These are phyloP conservation scores for Mus minutoides DNA, from an alignment of 2,797 vertebrate species.

Conservation along the genomic window DNA sequence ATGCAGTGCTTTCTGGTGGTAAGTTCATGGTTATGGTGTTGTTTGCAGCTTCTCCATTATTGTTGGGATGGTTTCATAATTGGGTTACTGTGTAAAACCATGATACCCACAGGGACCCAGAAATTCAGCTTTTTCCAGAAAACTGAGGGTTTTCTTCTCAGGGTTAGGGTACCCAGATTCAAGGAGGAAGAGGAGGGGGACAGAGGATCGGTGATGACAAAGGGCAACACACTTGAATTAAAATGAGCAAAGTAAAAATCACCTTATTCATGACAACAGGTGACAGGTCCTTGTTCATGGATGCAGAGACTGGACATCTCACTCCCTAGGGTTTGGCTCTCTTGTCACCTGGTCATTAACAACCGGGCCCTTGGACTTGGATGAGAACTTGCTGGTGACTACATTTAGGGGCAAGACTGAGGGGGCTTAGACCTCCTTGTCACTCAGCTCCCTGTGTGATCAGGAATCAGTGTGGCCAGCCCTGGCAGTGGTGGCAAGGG, in stretches of 20 bases:
- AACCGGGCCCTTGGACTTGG: slow-evolving; percentile 19
- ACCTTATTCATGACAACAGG: slow-evolving; percentile 30
- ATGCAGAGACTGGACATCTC: background rate
- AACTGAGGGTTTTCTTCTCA: slow-evolving; percentile 61
- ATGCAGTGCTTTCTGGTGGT: slow-evolving; percentile 9
- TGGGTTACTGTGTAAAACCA: background rate
- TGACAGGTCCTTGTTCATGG: background rate
- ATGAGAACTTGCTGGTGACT: slow-evolving; percentile 65
- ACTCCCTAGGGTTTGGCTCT: slow-evolving; percentile 29
- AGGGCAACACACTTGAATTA: slow-evolving; percentile 50
- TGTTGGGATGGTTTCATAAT: background rate
- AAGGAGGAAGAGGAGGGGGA: background rate
- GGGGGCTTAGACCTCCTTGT: slow-evolving; percentile 67
- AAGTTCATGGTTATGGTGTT: background rate
- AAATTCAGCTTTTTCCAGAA: slow-evolving; percentile 66
- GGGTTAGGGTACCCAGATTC: slow-evolving; percentile 27
- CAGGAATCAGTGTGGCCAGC: background rate
- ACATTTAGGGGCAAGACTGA: slow-evolving; percentile 49
- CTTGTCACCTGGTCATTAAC: slow-evolving; percentile 22
- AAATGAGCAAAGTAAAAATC: slow-evolving; percentile 70
- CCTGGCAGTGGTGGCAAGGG: slow-evolving; percentile 75
- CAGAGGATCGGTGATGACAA: slow-evolving; percentile 23
- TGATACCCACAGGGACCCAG: background rate
- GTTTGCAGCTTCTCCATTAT: slow-evolving; percentile 20
- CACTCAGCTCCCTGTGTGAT: slow-evolving; percentile 66